Percentiles rank a stretch among this genome's conserved stretches.
phyloP scores from a whole-genome alignment of 2,888 invertebrate species.

The Phyto melanocephala region DNA sequence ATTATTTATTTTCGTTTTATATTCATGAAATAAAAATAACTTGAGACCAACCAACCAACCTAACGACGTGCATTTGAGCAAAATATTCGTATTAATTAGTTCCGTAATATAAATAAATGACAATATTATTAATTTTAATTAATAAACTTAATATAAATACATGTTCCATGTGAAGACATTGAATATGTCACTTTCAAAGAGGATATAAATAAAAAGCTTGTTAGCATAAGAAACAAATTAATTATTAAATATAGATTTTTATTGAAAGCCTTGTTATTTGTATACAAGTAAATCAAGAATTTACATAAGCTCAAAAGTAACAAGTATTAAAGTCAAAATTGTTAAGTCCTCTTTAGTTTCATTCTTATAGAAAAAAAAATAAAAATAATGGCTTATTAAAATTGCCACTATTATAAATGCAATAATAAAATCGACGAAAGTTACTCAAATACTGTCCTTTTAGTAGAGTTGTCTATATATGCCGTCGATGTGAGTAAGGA shows the following conservation, averaged over 20 bases:
- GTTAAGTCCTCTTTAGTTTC: no score
- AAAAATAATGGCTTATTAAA: no score
- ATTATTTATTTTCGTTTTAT: neutral
- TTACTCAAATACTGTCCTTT: no score
- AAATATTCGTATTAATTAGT: slow-evolving; percentile 47
- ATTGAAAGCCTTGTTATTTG: no score
- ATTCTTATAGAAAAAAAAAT: no score
- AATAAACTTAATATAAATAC: neutral
- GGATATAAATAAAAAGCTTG: neutral
- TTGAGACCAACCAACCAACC: slow-evolving; percentile 1
- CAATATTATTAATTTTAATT: slow-evolving; percentile 21
- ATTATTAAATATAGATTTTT: neutral
- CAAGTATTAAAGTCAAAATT: no score
- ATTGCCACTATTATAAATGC: no score
- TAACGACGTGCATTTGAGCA: neutral
- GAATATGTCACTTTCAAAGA: slow-evolving; percentile 9
- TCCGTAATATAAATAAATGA: slow-evolving; percentile 43
- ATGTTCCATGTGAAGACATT: neutral
- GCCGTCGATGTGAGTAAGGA: no score
- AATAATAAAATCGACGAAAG: no score
- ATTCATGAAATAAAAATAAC: neutral
- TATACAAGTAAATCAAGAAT: no score
- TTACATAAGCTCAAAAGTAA: no score
- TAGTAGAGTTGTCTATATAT: no score
- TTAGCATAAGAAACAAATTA: neutral